Conservation (phyloP, 2,888 invertebrate species). For the Sarcophaga carnaria region DNA sequence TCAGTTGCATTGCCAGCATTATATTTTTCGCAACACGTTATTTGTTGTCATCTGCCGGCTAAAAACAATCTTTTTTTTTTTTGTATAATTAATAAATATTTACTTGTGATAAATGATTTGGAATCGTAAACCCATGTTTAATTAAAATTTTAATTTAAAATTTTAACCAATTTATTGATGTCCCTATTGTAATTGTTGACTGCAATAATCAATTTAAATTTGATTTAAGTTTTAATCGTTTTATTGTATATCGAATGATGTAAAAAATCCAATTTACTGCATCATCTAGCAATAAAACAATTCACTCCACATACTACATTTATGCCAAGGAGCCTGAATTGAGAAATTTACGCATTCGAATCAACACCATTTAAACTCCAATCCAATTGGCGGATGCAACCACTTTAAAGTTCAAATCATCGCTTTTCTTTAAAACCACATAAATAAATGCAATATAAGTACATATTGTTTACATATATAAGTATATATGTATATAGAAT, state of each 20-base stretch:
- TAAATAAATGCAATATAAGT: not conserved
- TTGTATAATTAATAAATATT: too few species aligned
- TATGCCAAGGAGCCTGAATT: constrained; percentile 1
- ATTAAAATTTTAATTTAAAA: too few species aligned
- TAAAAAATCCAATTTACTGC: constrained; percentile 16
- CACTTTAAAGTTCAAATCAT: constrained; percentile 68
- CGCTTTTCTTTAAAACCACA: not conserved
- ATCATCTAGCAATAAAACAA: constrained; percentile 10
- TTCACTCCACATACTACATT: not conserved
- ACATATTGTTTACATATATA: not conserved
- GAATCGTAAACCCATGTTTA: too few species aligned
- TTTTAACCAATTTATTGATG: constrained; percentile 1
- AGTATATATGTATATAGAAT: not conserved
- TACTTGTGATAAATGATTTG: too few species aligned
- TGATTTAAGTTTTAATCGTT: constrained; percentile 12
- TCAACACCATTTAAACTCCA: constrained; percentile 50
- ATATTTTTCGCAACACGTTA: too few species aligned
- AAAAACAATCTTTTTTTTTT: too few species aligned
- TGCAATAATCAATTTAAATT: constrained; percentile 26
- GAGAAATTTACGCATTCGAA: constrained; percentile 30
- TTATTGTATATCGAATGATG: constrained; percentile 9
- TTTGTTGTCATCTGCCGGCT: too few species aligned
- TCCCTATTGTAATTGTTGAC: not conserved
- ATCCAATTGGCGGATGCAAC: constrained; percentile 65
- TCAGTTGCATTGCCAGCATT: too few species aligned